These are phyloP conservation scores for Drosophila siamana DNA, from an alignment of 2,888 invertebrate genomes.

Conservation along the genomic window DNA sequence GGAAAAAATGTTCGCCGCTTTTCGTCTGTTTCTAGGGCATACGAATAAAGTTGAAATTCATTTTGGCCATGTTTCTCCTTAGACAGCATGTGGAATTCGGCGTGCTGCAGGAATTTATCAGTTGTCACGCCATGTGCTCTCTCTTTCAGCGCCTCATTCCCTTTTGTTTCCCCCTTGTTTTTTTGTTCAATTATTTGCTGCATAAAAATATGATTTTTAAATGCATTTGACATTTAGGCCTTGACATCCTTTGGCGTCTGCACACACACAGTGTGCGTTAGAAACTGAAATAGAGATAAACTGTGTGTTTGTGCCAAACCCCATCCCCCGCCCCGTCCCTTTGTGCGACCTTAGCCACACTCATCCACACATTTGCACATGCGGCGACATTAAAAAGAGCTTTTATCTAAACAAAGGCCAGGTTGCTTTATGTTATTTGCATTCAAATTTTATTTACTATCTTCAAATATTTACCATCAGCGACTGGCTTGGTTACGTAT, in stretches of 20 bases:
- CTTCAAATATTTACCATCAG: conserved; percentile 26
- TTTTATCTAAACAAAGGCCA: conserved; percentile 41
- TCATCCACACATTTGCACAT: not conserved
- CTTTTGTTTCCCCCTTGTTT: not conserved
- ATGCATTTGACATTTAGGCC: conserved; percentile 42
- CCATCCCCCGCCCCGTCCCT: too few relatives aligned
- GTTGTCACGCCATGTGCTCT: conserved; percentile 36
- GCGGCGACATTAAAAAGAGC: conserved; percentile 5
- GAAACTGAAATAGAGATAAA: conserved; percentile 18
- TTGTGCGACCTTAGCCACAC: not conserved
- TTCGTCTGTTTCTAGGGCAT: not conserved
- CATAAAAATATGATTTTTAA: conserved; percentile 31
- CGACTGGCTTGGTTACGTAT: not conserved
- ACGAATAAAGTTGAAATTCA: conserved; percentile 35
- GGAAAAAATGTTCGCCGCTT: not conserved
- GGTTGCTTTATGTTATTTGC: conserved; percentile 37
- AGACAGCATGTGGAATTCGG: conserved; percentile 29
- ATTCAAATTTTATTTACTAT: conserved; percentile 36
- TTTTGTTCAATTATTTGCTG: conserved; percentile 27
- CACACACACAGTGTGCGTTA: conserved; percentile 14
- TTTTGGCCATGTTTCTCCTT: conserved; percentile 10
- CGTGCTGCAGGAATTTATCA: conserved; percentile 45
- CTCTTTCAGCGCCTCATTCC: not conserved
- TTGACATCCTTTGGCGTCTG: conserved; percentile 44
- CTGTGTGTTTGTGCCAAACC: not conserved